Evolutionary conservation across 2,113 vertebrate genomes (phyloP).

Genomic region (Tragulus kanchil): DNA sequence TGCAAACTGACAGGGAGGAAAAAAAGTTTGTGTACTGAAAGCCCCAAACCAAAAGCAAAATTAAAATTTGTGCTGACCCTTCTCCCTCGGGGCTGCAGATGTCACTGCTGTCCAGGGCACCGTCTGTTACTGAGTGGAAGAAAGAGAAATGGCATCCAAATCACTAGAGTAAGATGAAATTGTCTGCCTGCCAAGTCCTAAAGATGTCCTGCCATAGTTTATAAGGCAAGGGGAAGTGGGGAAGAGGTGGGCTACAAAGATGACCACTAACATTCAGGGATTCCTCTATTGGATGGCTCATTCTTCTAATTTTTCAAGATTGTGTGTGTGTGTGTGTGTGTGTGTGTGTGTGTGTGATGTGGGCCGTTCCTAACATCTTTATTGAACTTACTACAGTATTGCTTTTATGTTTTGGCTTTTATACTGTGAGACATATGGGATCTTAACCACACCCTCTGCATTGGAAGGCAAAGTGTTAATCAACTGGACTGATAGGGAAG

Average conservation of each 20-base stretch:
- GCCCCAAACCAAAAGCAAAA: conserved; percentile 81
- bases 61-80: conserved; percentile 84
- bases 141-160: conserved; percentile 67
- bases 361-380: background rate
- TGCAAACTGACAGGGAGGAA: conserved; percentile 75
- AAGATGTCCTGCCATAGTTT: conserved; percentile 45
- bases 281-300: conserved; percentile 10
- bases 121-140: conserved; percentile 74
- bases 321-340: background rate
- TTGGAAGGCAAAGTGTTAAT: background rate
- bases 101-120: conserved; percentile 81
- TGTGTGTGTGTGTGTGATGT: background rate
- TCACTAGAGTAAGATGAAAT: conserved; percentile 69
- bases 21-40: conserved; percentile 68
- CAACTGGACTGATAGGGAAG: background rate
- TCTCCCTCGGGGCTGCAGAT: conserved; percentile 83
- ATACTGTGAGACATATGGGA: background rate
- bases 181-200: conserved; percentile 61
- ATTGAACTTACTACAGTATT: background rate
- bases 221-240: background rate
- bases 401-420: background rate
- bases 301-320: background rate
- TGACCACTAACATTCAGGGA: background rate
- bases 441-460: background rate
- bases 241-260: conserved; percentile 7